A percentile compares a stretch with the other conserved stretches of the same genome.
phyloP scores from a whole-genome alignment of 2,888 invertebrate genomes.

The Nomada ferruginata region DNA sequence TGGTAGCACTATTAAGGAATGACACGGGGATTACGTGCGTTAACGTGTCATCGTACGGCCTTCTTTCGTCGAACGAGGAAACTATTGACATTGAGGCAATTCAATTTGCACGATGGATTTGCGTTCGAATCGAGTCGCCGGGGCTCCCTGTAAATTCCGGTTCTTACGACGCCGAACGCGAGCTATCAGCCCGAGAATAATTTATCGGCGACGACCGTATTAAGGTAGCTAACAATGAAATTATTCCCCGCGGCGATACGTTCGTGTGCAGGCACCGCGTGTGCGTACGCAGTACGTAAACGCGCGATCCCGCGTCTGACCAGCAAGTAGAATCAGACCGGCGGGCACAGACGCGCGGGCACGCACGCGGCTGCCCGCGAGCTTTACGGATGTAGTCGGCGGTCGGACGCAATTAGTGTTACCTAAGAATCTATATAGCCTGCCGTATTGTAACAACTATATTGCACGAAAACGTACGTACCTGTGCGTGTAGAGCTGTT shows the following conservation, averaged over 20 bases:
- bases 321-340: background rate
- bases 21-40: constrained; percentile 41
- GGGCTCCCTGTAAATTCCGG: constrained; percentile 58
- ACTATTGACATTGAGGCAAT: constrained; percentile 56
- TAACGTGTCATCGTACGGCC: constrained; percentile 32
- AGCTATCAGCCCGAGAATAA: constrained; percentile 52
- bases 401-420: constrained; percentile 73
- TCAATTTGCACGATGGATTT: constrained; percentile 55
- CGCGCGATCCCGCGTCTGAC: constrained; percentile 11
- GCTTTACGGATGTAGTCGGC: constrained; percentile 51
- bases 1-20: constrained; percentile 16
- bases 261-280: constrained; percentile 31
- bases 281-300: constrained; percentile 24
- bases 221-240: constrained; percentile 70
- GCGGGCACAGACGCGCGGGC: constrained; percentile 1
- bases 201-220: constrained; percentile 59
- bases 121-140: constrained; percentile 29
- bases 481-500: constrained; percentile 14
- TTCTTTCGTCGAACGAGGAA: constrained; percentile 48
- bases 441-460: constrained; percentile 49
- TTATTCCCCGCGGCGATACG: constrained; percentile 52
- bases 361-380: constrained; percentile 32
- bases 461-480: constrained; percentile 40
- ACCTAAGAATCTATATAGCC: constrained; percentile 76
- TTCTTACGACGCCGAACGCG: constrained; percentile 51